A percentile compares a stretch with the other conserved stretches of the same genome.
Conservation (phyloP, 2,113 vertebrate species). For the Chionis minor region DNA sequence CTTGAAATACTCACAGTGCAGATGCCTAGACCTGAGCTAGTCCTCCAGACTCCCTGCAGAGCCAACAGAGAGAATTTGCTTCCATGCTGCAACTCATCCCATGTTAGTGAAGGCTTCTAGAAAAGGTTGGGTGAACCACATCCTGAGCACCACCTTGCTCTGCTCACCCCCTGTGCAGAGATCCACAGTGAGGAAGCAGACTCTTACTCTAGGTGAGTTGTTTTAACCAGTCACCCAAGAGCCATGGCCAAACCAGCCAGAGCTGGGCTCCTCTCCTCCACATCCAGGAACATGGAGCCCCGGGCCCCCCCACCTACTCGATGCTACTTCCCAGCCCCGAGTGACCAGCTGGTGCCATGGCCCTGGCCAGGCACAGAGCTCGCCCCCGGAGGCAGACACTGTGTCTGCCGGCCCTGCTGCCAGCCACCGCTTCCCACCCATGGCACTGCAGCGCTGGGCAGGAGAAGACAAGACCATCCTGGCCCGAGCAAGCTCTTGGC, state of each 20-base stretch:
- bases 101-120: neutral
- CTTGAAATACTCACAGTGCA: neutral
- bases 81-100: neutral
- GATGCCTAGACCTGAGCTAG: neutral
- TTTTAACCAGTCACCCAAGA: neutral
- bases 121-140: neutral
- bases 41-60: neutral
- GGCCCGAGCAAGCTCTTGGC: too few species aligned
- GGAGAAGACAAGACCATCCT: too few species aligned
- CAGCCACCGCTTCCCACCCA: too few species aligned
- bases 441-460: too few species aligned
- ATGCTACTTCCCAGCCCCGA: neutral
- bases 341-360: neutral
- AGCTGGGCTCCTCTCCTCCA: neutral
- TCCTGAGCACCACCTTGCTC: neutral
- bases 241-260: neutral
- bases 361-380: neutral
- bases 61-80: neutral
- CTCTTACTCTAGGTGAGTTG: neutral
- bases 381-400: too few species aligned
- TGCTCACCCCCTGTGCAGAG: neutral
- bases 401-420: too few species aligned
- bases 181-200: neutral
- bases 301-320: neutral
- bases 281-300: neutral